Evolutionary conservation across 2,797 vertebrate genomes (phyloP).

Genomic region (Rhinophrynus dorsalis): DNA sequence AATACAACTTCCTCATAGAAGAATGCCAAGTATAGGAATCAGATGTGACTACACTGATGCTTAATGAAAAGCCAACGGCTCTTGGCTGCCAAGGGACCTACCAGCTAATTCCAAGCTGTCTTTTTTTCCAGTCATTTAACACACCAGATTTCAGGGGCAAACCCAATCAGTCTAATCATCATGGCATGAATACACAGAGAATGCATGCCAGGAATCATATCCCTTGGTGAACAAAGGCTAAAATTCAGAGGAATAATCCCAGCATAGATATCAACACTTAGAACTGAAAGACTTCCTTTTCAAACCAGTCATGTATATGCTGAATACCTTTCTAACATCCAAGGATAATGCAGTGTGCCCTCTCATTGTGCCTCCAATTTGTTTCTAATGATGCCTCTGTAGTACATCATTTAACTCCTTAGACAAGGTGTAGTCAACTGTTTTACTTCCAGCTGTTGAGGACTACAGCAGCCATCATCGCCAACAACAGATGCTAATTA

Average conservation of each 20-base stretch:
- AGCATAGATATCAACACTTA: neutral
- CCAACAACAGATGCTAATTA: no score
- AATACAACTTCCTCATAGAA: slow-evolving; percentile 2
- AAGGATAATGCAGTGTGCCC: no score
- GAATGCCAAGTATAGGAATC: slow-evolving; percentile 24
- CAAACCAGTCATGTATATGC: no score
- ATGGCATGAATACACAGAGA: slow-evolving; percentile 19
- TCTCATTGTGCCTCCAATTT: no score
- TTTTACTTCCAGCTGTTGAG: no score
- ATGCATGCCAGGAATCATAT: neutral
- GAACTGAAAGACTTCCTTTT: neutral
- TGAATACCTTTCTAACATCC: no score
- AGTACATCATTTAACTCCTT: no score
- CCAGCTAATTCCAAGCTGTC: slow-evolving; percentile 27
- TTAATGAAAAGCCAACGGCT: slow-evolving; percentile 39
- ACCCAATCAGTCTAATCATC: slow-evolving; percentile 18
- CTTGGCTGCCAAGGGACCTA: slow-evolving; percentile 17
- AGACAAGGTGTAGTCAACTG: no score
- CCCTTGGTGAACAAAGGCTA: neutral
- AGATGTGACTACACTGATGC: slow-evolving; percentile 32
- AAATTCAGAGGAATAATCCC: neutral
- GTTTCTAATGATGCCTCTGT: no score
- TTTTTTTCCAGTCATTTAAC: slow-evolving; percentile 19
- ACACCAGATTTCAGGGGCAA: slow-evolving; percentile 26
- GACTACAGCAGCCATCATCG: no score